Evolutionary conservation across 2,113 vertebrate genomes (phyloP), one percentile per base, ranked within the genome.

Genomic region (Trichomycterus rosablanca): DNA sequence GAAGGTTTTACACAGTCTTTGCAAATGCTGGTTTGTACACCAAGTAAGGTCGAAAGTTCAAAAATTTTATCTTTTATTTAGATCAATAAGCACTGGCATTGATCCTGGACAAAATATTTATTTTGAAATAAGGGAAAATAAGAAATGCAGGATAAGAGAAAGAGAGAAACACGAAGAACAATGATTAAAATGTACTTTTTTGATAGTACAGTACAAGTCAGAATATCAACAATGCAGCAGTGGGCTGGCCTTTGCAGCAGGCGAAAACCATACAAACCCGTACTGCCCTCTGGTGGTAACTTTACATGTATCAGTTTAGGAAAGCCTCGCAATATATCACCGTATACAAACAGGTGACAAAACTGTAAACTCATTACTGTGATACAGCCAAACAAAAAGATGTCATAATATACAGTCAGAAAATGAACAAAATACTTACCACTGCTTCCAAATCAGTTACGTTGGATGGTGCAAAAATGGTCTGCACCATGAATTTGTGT

Each of bases 401-500:
- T 30, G 26, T 2, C 35, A 54, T 24, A 49, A 48, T 15, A 40
- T 19, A 14, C 22, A 24, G 20, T 1, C 19, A 7, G n/a, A 5
- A 59, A 46, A 58, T 39, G 18, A 23, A 34, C 26, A 16, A 26
- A 52, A 9, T 57, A 83, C 88, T 88, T 83, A 94, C 92, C 90
- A 94, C 87, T 60, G 84, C 88, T 68, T 94, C 92, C 86, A 92
- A 88, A 83, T 94, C 92, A 76, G 87, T 75, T 75, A 81, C 82
- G 73, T 86, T 86, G 78, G 86, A 59, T 68, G 92, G 90, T 30
- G 88, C 91, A 81, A 90, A 91, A 76, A 92, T 90, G 67, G 90
- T 91, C 83, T 94, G 92, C 81, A 94, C 92, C 92, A 94, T 94
- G 65, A 94, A 94, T 81, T 94, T 94, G 75, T 94, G 91, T 86